Evolutionary conservation across 2,797 vertebrate genomes (phyloP).

Genomic region (Trematomus bernacchii): DNA sequence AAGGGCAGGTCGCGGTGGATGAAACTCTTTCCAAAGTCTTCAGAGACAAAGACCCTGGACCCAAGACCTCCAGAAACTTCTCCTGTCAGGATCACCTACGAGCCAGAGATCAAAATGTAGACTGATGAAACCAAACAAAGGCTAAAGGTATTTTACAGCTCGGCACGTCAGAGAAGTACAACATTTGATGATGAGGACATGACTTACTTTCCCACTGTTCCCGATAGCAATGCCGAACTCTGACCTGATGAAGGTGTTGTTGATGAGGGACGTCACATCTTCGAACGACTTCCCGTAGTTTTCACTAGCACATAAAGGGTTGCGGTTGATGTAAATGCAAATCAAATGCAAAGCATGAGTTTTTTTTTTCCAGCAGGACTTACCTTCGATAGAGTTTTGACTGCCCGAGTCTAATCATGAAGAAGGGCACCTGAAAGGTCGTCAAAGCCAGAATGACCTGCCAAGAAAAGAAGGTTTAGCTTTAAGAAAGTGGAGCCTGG

Average conservation of each 20-base stretch:
- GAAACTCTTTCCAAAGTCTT: conserved; percentile 91
- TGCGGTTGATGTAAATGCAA: conserved; percentile 38
- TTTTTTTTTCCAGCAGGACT: conserved; percentile 1
- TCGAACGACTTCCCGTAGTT: conserved; percentile 94
- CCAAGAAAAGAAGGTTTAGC: conserved; percentile 38
- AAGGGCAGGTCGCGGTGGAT: conserved; percentile 88
- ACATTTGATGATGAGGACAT: background rate
- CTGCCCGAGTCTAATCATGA: conserved; percentile 90
- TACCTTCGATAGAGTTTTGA: conserved; percentile 96
- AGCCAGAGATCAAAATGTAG: conserved; percentile 27
- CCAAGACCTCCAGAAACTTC: conserved; percentile 87
- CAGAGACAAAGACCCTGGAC: conserved; percentile 90
- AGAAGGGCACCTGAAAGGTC: conserved; percentile 92
- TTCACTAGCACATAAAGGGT: conserved; percentile 82
- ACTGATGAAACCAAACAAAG: conserved; percentile 6
- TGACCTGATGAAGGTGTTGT: conserved; percentile 94
- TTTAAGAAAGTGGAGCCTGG: conserved; percentile 16
- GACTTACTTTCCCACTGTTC: conserved; percentile 92
- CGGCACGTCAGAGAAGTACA: background rate
- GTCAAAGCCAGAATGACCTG: conserved; percentile 95
- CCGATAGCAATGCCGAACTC: conserved; percentile 95
- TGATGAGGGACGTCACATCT: conserved; percentile 92
- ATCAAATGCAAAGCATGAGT: conserved; percentile 12
- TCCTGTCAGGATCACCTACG: conserved; percentile 92
- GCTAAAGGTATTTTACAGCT: background rate